phyloP scores from a whole-genome alignment of 2,888 invertebrate genomes.

The Merodon equestris region DNA sequence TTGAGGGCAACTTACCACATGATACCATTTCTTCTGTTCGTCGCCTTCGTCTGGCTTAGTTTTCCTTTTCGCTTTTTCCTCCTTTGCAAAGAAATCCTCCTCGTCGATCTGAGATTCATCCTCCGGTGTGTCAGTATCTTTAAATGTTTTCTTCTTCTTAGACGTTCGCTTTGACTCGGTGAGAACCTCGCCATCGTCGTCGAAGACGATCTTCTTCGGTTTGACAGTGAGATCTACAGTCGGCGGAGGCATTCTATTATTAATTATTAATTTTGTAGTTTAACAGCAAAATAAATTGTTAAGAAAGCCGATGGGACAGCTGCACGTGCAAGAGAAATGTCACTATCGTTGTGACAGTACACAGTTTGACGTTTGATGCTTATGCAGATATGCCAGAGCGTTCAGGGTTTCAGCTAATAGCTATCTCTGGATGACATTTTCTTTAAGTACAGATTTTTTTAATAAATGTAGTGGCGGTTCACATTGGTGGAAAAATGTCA shows the following conservation, averaged over 20 bases:
- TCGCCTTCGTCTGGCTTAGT: slow-evolving; percentile 69
- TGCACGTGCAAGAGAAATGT: slow-evolving; percentile 58
- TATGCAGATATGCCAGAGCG: neutral
- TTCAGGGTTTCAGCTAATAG: slow-evolving; percentile 17
- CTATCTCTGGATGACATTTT: no score
- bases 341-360: slow-evolving; percentile 58
- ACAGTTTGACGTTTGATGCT: no score
- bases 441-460: no score
- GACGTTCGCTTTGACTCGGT: slow-evolving; percentile 61
- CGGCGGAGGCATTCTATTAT: slow-evolving; percentile 48
- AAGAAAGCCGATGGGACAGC: slow-evolving; percentile 26
- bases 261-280: neutral
- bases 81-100: slow-evolving; percentile 70
- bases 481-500: no score
- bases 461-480: no score
- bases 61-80: slow-evolving; percentile 67
- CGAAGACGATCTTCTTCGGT: slow-evolving; percentile 75
- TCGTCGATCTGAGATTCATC: slow-evolving; percentile 29
- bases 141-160: slow-evolving; percentile 57
- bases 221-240: slow-evolving; percentile 50
- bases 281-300: slow-evolving; percentile 13
- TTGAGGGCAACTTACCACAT: slow-evolving; percentile 72
- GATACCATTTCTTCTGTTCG: slow-evolving; percentile 76
- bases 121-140: slow-evolving; percentile 36
- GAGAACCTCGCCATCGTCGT: slow-evolving; percentile 72